A percentile compares a stretch with the other conserved stretches of the same genome.
phyloP scores from a whole-genome alignment of 2,797 vertebrate genomes.

The Tiaroga cobitis region DNA sequence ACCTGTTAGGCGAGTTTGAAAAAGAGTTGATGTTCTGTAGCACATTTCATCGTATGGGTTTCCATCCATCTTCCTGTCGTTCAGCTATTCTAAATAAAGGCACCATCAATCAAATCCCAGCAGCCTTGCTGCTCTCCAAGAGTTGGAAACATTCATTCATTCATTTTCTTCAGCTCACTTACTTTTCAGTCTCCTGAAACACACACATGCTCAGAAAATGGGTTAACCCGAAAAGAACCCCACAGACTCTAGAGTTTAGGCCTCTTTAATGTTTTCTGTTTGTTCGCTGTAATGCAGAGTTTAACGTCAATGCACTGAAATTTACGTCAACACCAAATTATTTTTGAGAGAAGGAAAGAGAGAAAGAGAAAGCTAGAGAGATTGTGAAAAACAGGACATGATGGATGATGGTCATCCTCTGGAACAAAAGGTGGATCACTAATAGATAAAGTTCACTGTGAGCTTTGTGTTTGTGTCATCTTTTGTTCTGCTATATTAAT shows the following conservation, averaged over 20 bases:
- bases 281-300: conserved; percentile 24
- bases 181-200: background rate
- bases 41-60: conserved; percentile 13
- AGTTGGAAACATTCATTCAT: background rate
- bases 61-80: conserved; percentile 20
- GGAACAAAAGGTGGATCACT: conserved; percentile 48
- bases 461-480: conserved; percentile 5
- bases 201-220: conserved; percentile 4
- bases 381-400: conserved; percentile 42
- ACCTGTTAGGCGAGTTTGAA: background rate
- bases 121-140: conserved; percentile 1
- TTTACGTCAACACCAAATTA: background rate
- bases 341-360: conserved; percentile 9
- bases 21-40: conserved; percentile 1
- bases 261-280: background rate
- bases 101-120: conserved; percentile 35
- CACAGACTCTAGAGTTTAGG: conserved; percentile 11
- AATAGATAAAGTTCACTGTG: conserved; percentile 39
- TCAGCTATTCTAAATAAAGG: conserved; percentile 41
- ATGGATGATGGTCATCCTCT: conserved; percentile 17
- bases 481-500: conserved; percentile 5
- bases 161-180: background rate
- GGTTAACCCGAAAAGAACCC: conserved; percentile 24
- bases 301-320: conserved; percentile 10
- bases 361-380: background rate